Base-by-base conservation (phyloP, 2,113 vertebrate species). In the Numenius arquata region DNA sequence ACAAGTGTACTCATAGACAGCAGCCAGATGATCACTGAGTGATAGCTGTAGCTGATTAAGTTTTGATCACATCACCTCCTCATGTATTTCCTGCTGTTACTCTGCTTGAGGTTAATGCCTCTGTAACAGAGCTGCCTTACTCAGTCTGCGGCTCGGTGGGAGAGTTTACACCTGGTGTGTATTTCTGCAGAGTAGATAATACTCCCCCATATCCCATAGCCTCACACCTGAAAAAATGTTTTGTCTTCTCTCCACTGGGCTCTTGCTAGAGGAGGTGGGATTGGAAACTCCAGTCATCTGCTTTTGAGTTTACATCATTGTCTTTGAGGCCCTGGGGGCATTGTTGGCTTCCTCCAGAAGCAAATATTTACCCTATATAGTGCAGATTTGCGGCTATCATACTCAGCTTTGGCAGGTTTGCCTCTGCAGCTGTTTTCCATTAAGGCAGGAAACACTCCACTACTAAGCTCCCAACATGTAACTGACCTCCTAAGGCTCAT, bases 381-480 rank as follows among this genome's bases (percentile, higher is more conserved):
- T 36, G 32, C 67, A 91, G 71, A 80, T 94, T 83, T 79, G 45
- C 78, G 90, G 67, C 43, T 79, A 43, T 34, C 36, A 53, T n/a
- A 22, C 45, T 83, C 59, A 73, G 47, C 29, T 74, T 96, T 95
- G 90, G 88, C 93, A 95, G 59, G 40, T 95, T 93, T 94, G 61
- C 67, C 71, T 83, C 59, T 90, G 93, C 95, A 96, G 89, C 85
- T 96, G 93, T 90, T 95, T 95, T 80, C 85, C 84, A 89, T 96
- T 97, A 92, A 92, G 76, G 77, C 72, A 89, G 68, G 91, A 95
- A 95, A 72, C n/a, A 41, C 68, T 77, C 63, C 36, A 67, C 59
- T 85, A 1, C 66, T 65, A 71, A 80, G 74, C 45, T 95, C 85
- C 67, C 67, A 61, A 82, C 8, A 12, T 22, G 45, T 83, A 91